Evolutionary conservation across 2,113 vertebrate genomes (phyloP).

Genomic region (Anguilla japonica): DNA sequence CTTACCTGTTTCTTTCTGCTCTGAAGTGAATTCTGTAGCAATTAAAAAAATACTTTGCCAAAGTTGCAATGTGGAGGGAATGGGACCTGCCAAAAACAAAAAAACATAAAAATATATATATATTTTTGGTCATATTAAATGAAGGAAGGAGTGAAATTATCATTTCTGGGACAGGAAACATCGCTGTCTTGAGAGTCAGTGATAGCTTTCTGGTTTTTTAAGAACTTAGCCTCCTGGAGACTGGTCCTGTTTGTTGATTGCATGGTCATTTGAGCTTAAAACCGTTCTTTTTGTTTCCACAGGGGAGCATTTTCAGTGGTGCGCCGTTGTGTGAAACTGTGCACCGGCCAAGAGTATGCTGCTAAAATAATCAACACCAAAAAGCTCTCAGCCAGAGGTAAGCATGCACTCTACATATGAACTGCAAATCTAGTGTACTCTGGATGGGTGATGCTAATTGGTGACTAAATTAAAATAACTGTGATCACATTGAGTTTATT

Average conservation of each 20-base stretch:
- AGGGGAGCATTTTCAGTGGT: constrained; percentile 97
- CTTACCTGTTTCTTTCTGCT: not conserved
- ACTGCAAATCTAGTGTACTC: not conserved
- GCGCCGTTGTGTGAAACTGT: constrained; percentile 92
- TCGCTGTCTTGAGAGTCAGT: no score
- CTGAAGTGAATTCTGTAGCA: not conserved
- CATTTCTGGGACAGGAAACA: no score
- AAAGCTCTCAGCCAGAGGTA: constrained; percentile 95
- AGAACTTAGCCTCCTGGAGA: not conserved
- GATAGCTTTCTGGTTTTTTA: no score
- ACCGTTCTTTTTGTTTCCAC: constrained; percentile 46
- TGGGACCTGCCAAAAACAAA: not conserved
- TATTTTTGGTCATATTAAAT: not conserved
- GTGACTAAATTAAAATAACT: not conserved
- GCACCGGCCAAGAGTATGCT: constrained; percentile 89
- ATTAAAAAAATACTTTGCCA: not conserved
- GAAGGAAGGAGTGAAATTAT: not conserved
- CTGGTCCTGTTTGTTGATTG: not conserved
- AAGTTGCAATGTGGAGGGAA: not conserved
- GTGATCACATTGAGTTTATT: not conserved
- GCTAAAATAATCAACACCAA: constrained; percentile 99
- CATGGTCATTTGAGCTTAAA: not conserved
- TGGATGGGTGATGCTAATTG: not conserved
- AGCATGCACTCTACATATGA: constrained; percentile 34
- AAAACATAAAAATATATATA: not conserved